These are phyloP conservation scores for Leptinotarsa juncta DNA, from an alignment of 2,888 invertebrate genomes.

Conservation along the genomic window DNA sequence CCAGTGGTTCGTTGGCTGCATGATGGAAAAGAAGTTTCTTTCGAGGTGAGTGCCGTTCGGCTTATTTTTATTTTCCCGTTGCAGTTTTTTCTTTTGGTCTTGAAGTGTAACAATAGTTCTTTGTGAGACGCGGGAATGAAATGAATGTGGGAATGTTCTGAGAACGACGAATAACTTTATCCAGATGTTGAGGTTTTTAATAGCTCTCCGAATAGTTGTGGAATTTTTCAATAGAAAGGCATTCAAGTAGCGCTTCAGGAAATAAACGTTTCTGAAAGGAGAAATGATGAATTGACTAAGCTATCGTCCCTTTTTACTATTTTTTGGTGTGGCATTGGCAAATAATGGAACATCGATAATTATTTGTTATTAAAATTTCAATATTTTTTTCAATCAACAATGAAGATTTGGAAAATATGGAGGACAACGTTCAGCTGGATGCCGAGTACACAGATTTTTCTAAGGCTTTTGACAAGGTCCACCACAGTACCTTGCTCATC, in stretches of 20 bases:
- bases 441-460: too few species aligned
- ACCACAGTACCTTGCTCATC: too few species aligned
- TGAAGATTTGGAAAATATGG: too few species aligned
- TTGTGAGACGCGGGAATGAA: neutral
- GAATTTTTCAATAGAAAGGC: neutral
- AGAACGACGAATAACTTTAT: neutral
- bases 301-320: too few species aligned
- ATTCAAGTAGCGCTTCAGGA: neutral
- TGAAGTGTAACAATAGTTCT: slow-evolving; percentile 1
- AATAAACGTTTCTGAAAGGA: too few species aligned
- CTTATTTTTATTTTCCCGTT: slow-evolving; percentile 12
- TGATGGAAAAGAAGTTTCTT: slow-evolving; percentile 69
- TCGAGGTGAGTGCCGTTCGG: slow-evolving; percentile 64
- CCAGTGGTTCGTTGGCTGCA: slow-evolving; percentile 69
- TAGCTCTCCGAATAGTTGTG: neutral
- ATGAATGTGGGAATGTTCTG: neutral
- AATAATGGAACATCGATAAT: too few species aligned
- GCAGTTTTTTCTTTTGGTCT: neutral
- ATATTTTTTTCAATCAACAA: too few species aligned
- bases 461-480: too few species aligned
- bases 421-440: too few species aligned
- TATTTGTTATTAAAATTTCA: too few species aligned
- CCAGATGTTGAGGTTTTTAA: slow-evolving; percentile 3
- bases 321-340: too few species aligned
- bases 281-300: too few species aligned